phyloP scores from a whole-genome alignment of 30 jellyfish, hydroid and myxozoan genomes.

The Nemopilema nomurai region DNA sequence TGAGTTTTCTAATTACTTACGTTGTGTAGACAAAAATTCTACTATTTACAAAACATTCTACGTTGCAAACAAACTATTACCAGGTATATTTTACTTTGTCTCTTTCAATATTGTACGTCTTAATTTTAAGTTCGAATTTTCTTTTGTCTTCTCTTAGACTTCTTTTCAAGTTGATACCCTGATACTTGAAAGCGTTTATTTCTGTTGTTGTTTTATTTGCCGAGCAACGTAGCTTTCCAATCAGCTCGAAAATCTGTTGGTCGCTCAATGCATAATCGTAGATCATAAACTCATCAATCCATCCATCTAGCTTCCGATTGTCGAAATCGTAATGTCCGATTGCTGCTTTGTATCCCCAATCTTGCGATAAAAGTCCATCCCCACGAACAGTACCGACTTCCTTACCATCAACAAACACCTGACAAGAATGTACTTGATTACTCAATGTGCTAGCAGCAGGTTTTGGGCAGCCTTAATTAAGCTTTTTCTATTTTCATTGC shows the following conservation, averaged over 20 bases:
- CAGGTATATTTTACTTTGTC: slow-evolving; percentile 45
- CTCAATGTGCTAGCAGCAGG: too few species aligned
- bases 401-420: slow-evolving; percentile 96
- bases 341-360: slow-evolving; percentile 98
- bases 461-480: neutral
- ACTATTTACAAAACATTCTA: neutral
- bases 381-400: slow-evolving; percentile 86
- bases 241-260: slow-evolving; percentile 81
- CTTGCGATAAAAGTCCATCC: slow-evolving; percentile 84
- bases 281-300: slow-evolving; percentile 94
- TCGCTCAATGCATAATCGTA: slow-evolving; percentile 90
- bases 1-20: neutral
- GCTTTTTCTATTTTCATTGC: too few species aligned
- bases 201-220: slow-evolving; percentile 84
- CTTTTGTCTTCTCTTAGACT: slow-evolving; percentile 57
- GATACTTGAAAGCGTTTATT: slow-evolving; percentile 86
- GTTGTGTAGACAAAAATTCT: neutral
- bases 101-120: slow-evolving; percentile 31
- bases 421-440: neutral
- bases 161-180: slow-evolving; percentile 69
- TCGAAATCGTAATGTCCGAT: slow-evolving; percentile 97
- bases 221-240: slow-evolving; percentile 92
- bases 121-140: slow-evolving; percentile 25
- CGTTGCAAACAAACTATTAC: slow-evolving; percentile 5
- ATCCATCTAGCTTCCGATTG: slow-evolving; percentile 82